Evolutionary conservation across 2,797 vertebrate species (phyloP), one percentile per base, ranked within the genome.

Genomic region (Centroberyx gerrardi): DNA sequence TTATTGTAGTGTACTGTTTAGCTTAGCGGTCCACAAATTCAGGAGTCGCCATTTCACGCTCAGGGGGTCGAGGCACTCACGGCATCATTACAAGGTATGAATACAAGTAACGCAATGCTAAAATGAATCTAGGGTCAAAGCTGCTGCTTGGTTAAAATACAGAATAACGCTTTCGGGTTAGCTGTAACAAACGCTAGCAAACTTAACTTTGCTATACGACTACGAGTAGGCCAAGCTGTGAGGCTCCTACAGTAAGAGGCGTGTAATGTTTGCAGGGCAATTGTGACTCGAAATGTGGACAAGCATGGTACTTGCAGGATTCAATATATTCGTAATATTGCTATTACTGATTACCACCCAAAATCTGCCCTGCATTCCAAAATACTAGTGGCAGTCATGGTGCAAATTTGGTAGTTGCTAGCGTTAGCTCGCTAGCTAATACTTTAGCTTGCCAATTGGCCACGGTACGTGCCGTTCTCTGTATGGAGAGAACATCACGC

Each of bases 61-160:
- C 51, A 9, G 48, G 53, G 55, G 53, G 14, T n/a, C 40, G 3
- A 66, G 28, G 33, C 62, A 0, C 56, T n/a, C 9, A 7, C 3
- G 10, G 31, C 71, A 13, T 22, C 63, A 64, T 71, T 7, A 2
- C 31, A 64, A 86, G 88, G 90, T 92, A 87, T 15, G 68, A 31
- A 40, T 33, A 4, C 0, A 1, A 6, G 0, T 3, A 13, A 0
- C 0, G 0, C 33, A 0, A 36, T 3, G 51, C 51, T 27, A 8
- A 54, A 28, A 13, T 4, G 13, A 44, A 44, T 14, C 42, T 14
- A 12, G 17, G 5, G 10, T n/a, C 7, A 54, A 54, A 28, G 2
- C 5, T 5, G 10, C 52, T 8, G 15, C 14, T 13, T 15, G 12
- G 18, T 13, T 14, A 14, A 22, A 22, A 13, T 14, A 5, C 7